A percentile compares a stretch with the other conserved stretches of the same genome.
Conservation (phyloP, 2,113 vertebrate species). For the Pterocles burchelli region DNA sequence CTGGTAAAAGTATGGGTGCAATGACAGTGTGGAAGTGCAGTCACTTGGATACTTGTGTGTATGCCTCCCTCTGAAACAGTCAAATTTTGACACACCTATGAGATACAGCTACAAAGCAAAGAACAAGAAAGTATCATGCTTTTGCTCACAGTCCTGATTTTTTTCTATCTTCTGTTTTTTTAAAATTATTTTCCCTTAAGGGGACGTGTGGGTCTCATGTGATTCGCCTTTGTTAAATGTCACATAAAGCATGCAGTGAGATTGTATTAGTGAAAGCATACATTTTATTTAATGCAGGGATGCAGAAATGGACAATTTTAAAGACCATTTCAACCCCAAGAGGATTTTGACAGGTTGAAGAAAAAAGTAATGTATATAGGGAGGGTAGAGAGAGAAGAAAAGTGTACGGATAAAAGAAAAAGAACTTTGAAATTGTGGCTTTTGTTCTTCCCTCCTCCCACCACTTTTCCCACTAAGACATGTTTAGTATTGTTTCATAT, state of each 20-base stretch:
- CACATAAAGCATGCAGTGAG: background rate
- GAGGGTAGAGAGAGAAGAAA: background rate
- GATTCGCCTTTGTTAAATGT: background rate
- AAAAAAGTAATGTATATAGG: background rate
- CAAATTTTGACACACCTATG: background rate
- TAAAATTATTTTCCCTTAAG: background rate
- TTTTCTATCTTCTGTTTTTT: background rate
- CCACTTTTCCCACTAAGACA: background rate
- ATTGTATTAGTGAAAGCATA: background rate
- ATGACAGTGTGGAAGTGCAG: fast-evolving
- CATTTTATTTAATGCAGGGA: background rate
- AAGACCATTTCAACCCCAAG: background rate
- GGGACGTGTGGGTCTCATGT: fast-evolving
- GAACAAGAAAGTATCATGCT: background rate
- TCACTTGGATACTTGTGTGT: background rate
- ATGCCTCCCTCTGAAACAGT: background rate
- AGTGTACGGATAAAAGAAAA: background rate
- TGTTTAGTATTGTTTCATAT: background rate
- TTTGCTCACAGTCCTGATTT: background rate
- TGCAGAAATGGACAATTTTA: background rate
- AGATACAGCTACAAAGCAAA: background rate
- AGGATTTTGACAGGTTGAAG: background rate
- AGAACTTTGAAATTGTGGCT: background rate
- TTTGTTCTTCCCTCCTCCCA: background rate
- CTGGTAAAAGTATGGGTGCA: background rate